These are phyloP conservation scores for Notiomystis cincta DNA, from an alignment of 2,113 vertebrate genomes.

Conservation along the genomic window DNA sequence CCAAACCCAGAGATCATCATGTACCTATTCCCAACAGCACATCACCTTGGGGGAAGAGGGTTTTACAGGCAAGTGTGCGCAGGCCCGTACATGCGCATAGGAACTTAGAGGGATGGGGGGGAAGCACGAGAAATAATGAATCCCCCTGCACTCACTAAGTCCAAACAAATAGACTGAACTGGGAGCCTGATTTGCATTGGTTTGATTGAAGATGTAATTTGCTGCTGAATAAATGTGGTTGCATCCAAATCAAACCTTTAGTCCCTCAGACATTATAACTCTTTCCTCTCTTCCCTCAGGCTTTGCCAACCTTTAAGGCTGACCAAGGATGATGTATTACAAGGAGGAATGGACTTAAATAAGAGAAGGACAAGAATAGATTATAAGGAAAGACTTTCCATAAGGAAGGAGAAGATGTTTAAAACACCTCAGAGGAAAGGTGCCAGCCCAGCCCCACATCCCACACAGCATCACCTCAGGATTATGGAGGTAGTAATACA, in stretches of 20 bases:
- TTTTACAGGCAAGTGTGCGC: rapidly evolving
- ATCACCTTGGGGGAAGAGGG: background rate
- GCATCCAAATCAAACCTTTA: constrained; percentile 54
- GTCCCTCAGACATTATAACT: constrained; percentile 15
- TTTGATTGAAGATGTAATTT: constrained; percentile 63
- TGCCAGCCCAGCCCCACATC: background rate
- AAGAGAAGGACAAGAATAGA: constrained; percentile 30
- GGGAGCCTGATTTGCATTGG: constrained; percentile 5
- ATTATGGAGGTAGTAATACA: rapidly evolving
- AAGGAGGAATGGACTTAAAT: background rate
- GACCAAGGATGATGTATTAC: constrained; percentile 57
- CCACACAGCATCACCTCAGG: background rate
- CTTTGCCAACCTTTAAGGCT: constrained; percentile 52
- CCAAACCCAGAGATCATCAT: background rate
- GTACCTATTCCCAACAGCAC: background rate
- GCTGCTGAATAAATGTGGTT: constrained; percentile 37
- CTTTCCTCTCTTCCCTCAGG: constrained; percentile 20
- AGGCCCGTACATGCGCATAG: rapidly evolving
- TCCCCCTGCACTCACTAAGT: constrained; percentile 21
- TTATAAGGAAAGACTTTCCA: background rate
- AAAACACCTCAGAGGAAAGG: background rate
- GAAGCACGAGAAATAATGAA: constrained; percentile 15
- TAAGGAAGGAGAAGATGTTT: background rate
- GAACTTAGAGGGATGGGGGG: background rate
- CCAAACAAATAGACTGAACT: constrained; percentile 51